phyloP scores from a whole-genome alignment of 1,140 invertebrate species.

The Caligus rogercresseyi region DNA sequence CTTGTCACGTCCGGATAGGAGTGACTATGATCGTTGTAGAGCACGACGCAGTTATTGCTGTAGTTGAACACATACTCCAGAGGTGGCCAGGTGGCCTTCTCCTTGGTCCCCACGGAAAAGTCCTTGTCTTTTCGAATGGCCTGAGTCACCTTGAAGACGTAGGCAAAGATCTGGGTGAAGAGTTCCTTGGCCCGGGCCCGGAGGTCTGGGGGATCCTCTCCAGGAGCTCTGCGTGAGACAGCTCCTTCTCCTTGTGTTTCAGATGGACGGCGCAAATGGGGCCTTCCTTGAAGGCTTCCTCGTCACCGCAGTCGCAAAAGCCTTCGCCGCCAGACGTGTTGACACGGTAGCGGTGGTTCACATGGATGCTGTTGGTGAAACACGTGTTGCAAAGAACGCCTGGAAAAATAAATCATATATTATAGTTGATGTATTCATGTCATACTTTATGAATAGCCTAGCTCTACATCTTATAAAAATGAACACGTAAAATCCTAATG shows the following conservation, averaged over 20 bases:
- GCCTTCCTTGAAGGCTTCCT: constrained; percentile 79
- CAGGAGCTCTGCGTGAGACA: neutral
- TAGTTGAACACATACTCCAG: constrained; percentile 1
- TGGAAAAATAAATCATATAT: too few species aligned
- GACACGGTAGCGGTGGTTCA: constrained; percentile 66
- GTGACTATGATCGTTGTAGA: constrained; percentile 81
- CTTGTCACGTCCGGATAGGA: constrained; percentile 10
- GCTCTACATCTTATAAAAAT: too few species aligned
- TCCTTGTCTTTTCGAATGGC: neutral
- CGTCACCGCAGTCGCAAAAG: constrained; percentile 89
- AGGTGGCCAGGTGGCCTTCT: constrained; percentile 6
- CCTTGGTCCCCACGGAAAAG: constrained; percentile 6
- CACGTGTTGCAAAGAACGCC: constrained; percentile 86
- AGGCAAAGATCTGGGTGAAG: constrained; percentile 6
- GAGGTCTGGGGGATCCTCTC: constrained; percentile 7
- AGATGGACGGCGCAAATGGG: constrained; percentile 51
- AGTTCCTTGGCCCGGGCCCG: neutral
- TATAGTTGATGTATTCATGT: too few species aligned
- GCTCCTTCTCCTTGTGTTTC: neutral
- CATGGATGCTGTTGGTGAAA: constrained; percentile 79
- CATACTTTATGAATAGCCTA: too few species aligned
- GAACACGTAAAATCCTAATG: too few species aligned
- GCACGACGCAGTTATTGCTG: constrained; percentile 30
- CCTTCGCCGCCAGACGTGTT: constrained; percentile 76
- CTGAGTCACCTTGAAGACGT: neutral